phyloP scores from a whole-genome alignment of 2,888 invertebrate species.

The Sepioteuthis lessoniana region DNA sequence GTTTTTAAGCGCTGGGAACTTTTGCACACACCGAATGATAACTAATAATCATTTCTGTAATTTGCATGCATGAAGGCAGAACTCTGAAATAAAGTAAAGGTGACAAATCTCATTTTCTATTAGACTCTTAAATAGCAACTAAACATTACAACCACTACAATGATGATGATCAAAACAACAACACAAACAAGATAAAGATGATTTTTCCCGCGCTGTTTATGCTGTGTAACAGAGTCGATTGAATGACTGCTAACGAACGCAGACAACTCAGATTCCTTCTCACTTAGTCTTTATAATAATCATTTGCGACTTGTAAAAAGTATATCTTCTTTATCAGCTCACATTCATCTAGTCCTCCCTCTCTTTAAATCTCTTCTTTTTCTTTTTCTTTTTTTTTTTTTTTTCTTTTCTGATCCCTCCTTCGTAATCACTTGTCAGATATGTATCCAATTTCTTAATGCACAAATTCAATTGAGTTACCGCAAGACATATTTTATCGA shows the following conservation, averaged over 20 bases:
- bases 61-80: no score
- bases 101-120: no score
- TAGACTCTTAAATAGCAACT: no score
- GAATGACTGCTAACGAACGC: neutral
- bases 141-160: no score
- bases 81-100: no score
- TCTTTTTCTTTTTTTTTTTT: neutral
- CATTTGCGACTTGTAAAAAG: neutral
- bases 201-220: neutral
- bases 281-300: neutral
- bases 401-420: neutral
- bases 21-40: no score
- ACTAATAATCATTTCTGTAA: no score
- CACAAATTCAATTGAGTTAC: neutral
- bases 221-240: neutral
- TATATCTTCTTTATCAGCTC: neutral
- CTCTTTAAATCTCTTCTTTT: neutral
- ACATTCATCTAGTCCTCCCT: neutral
- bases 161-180: no score
- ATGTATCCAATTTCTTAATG: constrained; percentile 6
- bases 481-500: neutral
- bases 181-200: no score
- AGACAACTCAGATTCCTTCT: neutral
- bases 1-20: no score
- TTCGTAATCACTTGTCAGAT: neutral